Conservation (phyloP, 2,888 invertebrate species). For the Meiosimyza decipiens region DNA sequence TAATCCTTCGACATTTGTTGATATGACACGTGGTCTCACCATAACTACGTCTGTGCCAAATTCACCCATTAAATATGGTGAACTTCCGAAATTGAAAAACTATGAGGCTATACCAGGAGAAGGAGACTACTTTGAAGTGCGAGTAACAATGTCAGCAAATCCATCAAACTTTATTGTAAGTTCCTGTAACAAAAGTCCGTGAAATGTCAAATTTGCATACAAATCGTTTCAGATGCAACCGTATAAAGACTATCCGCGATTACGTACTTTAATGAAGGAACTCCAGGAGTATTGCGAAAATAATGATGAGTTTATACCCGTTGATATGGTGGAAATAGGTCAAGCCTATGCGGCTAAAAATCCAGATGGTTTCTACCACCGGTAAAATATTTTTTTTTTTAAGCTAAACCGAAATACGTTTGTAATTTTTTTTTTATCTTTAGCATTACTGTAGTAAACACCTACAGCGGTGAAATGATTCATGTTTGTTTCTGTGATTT, state of each 20-base stretch:
- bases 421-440: conserved; percentile 32
- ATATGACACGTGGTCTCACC: conserved; percentile 52
- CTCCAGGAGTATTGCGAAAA: conserved; percentile 74
- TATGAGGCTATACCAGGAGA: conserved; percentile 64
- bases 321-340: conserved; percentile 69
- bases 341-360: conserved; percentile 78
- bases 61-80: conserved; percentile 51
- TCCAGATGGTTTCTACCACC: conserved; percentile 77
- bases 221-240: conserved; percentile 68
- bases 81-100: conserved; percentile 49
- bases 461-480: conserved; percentile 70
- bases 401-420: neutral
- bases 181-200: neutral
- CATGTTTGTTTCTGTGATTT: conserved; percentile 75
- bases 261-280: conserved; percentile 74
- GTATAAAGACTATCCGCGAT: conserved; percentile 63
- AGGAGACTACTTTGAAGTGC: conserved; percentile 75
- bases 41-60: conserved; percentile 51
- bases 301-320: conserved; percentile 68
- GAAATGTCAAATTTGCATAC: neutral
- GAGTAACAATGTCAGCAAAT: conserved; percentile 80
- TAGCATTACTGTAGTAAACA: conserved; percentile 71
- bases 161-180: conserved; percentile 69
- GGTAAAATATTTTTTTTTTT: conserved; percentile 68
- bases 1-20: conserved; percentile 44